A percentile compares a stretch with the other conserved stretches of the same genome.
Evolutionary conservation across 2,797 vertebrate genomes (phyloP).

Genomic region (Rousettus madagascariensis): DNA sequence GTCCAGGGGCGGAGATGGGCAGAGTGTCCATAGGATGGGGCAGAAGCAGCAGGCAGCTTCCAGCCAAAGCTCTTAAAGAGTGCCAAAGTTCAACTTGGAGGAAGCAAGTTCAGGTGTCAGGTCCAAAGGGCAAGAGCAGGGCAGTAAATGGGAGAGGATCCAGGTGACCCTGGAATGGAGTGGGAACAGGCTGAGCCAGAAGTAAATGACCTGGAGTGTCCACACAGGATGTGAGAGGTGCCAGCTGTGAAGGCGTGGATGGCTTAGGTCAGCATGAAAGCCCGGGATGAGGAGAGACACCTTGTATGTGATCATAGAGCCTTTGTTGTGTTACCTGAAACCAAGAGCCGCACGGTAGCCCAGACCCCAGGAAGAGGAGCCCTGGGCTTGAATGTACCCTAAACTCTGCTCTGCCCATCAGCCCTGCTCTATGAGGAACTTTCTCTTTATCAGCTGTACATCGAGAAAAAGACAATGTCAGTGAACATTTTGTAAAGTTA

Average conservation of each 20-base stretch:
- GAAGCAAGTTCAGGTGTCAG: background rate
- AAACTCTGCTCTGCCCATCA: background rate
- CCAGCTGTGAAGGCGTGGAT: background rate
- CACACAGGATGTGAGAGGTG: background rate
- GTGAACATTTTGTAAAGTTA: background rate
- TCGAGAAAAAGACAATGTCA: background rate
- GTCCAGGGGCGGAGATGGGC: background rate
- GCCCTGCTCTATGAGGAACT: background rate
- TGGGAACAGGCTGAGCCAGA: background rate
- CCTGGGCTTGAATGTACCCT: rapidly evolving
- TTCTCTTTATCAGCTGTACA: background rate
- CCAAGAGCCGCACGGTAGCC: background rate
- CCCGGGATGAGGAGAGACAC: background rate
- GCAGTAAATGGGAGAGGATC: background rate
- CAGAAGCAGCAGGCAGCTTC: background rate
- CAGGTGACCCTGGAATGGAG: background rate
- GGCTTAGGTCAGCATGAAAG: background rate
- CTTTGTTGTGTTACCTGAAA: background rate
- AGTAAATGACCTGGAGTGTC: background rate
- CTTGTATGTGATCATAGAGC: background rate
- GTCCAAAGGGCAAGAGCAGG: background rate
- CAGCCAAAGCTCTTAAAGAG: background rate
- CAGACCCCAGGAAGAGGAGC: background rate
- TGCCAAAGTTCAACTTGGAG: background rate
- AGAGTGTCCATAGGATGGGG: too few relatives aligned